Base-by-base conservation (phyloP, 1,140 invertebrate genomes). In the Eupristina koningsbergeri region DNA sequence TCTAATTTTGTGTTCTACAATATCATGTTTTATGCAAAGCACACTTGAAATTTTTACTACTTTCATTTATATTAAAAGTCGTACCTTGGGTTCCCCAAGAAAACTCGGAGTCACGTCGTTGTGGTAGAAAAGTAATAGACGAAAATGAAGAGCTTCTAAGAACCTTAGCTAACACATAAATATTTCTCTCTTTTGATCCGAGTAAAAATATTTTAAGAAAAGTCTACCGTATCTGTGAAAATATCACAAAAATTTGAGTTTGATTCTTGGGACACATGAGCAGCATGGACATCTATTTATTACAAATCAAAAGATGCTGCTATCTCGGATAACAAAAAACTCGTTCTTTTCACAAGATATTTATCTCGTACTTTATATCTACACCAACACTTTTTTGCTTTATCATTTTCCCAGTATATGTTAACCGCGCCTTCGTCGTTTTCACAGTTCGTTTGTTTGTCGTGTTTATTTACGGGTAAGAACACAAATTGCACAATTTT, bases 201-300 rank as follows among this genome's bases (percentile, higher is more conserved):
- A 11, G 41, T 45, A 45, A 45, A 45, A 45, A 45, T 5, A 45
- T 7, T 11, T 45, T 11, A 11, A 45, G 41, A n/a, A n/a, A n/a
- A 45, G 41, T 45, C 11, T 45, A 7, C 11, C 11, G 11, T 11
- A 11, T 45, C 84, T 63, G 86, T 85, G 69, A 81, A 83, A 85
- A 86, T 45, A 45, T 86, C 22, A 58, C 53, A 45, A 7, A 22
- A 26, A 3, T 58, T 26, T 5, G 53, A 84, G 67, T 58, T 63
- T 63, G 67, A 50, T 67, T 19, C 15, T 0, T 34, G 29, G 5
- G 29, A 63, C n/a, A 58, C 53, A 1, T 58, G 22, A 2, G 22
- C 53, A 58, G 26, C 22, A 9, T 2, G 22, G 26, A 5, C 26
- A 58, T 58, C 22, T 58, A 3, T n/a, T n/a, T 58, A 58, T 58